These are phyloP conservation scores for Melanotaenia duboulayi DNA, from an alignment of 2,113 vertebrate genomes.

Conservation along the genomic window DNA sequence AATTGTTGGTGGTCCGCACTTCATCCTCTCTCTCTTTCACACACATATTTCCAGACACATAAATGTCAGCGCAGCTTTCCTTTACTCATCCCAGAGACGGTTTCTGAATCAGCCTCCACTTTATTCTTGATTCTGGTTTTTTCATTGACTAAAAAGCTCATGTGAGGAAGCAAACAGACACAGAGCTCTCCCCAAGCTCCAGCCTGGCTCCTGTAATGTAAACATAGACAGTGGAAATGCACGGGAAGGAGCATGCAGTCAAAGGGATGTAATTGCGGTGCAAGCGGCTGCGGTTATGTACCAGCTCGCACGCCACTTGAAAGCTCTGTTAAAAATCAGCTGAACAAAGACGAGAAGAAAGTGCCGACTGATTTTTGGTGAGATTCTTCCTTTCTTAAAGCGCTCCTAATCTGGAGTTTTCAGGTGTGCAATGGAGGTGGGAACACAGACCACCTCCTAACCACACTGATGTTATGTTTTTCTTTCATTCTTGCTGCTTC, in stretches of 20 bases:
- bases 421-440: constrained; percentile 38
- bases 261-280: constrained; percentile 67
- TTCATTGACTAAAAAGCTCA: constrained; percentile 7
- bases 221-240: constrained; percentile 39
- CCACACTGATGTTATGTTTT: constrained; percentile 9
- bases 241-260: constrained; percentile 48
- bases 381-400: constrained; percentile 31
- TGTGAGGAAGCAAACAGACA: constrained; percentile 21
- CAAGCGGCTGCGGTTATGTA: constrained; percentile 49
- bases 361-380: constrained; percentile 43
- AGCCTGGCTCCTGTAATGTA: constrained; percentile 27
- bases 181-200: constrained; percentile 20
- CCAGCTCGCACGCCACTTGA: constrained; percentile 50
- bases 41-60: background rate
- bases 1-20: constrained; percentile 58
- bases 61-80: constrained; percentile 30
- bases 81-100: constrained; percentile 9
- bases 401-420: constrained; percentile 26
- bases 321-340: constrained; percentile 58
- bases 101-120: constrained; percentile 13
- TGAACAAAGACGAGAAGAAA: constrained; percentile 61
- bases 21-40: background rate
- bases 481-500: background rate
- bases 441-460: constrained; percentile 23
- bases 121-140: constrained; percentile 4